phyloP scores from a whole-genome alignment of 1,140 invertebrate genomes.

The Drosophila pandora region DNA sequence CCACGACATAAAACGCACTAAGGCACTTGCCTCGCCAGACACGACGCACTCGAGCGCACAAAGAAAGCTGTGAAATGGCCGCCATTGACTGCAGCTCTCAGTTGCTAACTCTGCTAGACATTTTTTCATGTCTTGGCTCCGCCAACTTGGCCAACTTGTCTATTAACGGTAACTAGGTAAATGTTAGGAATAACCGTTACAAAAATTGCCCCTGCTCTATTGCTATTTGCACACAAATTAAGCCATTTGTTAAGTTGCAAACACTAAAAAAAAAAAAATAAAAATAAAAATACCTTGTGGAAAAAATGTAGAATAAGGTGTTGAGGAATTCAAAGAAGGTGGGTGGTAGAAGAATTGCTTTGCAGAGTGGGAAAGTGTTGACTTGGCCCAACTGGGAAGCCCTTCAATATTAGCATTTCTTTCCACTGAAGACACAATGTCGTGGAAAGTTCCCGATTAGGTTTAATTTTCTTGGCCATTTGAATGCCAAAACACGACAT shows the following conservation, averaged over 20 bases:
- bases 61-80: constrained; percentile 75
- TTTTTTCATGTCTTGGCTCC: constrained; percentile 70
- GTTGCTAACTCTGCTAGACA: constrained; percentile 23
- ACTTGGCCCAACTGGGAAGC: constrained; percentile 11
- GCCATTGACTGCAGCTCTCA: constrained; percentile 43
- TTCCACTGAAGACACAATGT: no score
- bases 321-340: not conserved
- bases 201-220: constrained; percentile 67
- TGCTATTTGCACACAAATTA: constrained; percentile 59
- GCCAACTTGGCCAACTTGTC: constrained; percentile 80
- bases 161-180: constrained; percentile 82
- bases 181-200: constrained; percentile 78
- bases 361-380: constrained; percentile 48
- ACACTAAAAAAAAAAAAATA: constrained; percentile 13
- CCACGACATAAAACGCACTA: constrained; percentile 49
- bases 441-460: not conserved
- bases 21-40: constrained; percentile 32
- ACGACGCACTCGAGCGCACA: constrained; percentile 59
- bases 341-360: constrained; percentile 23
- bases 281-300: constrained; percentile 10
- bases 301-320: constrained; percentile 12
- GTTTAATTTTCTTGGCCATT: constrained; percentile 1
- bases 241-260: constrained; percentile 47
- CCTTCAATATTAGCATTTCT: constrained; percentile 31
- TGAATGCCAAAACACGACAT: constrained; percentile 23